Base-by-base conservation (phyloP, 2,113 vertebrate genomes). In the Pollimyrus isidori region DNA sequence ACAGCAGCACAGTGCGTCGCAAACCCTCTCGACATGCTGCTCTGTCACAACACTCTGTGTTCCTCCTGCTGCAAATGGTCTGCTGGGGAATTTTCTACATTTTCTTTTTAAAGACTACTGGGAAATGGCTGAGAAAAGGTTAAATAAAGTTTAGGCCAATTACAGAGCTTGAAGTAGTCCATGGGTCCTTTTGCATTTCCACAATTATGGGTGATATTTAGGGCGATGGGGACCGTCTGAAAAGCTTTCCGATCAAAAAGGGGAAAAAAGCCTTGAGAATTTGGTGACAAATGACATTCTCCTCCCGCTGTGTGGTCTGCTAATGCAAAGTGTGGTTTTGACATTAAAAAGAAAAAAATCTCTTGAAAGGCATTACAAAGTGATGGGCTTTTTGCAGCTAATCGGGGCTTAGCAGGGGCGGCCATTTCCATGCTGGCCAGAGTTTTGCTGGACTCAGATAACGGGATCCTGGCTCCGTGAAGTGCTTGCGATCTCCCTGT, bases 101-200 rank as follows among this genome's bases (percentile, higher is more conserved):
- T 90, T 87, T 62, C 58, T 65, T 46, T 46, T 21, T 13, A 62
- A 56, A 35, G 15, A 26, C 53, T 69, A 89, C 82, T 76, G 50
- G 26, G 73, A 89, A 35, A 89, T 91, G 92, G 91, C 93, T 58
- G 89, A 86, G 90, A 90, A 94, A 95, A 95, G 94, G 95, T 96
- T 95, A 95, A 93, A 93, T 93, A 93, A 94, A 94, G 93, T 94
- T 94, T 93, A 94, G 94, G 90, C 93, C 93, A 95, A 95, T 95
- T 95, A 96, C 92, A 92, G 90, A 39, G 91, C 89, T 90, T 65
- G 39, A 90, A 56, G 92, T 90, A 91, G 92, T 93, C 85, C 85
- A 88, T 88, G 89, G 93, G 91, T 93, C 89, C 91, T 80, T 69
- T 91, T 91, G 91, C 91, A 89, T 90, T 92, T 91, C 88, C 89